A percentile compares a stretch with the other conserved stretches of the same genome.
Conservation (phyloP, 2,113 vertebrate genomes). For the Arvicanthis niloticus region DNA sequence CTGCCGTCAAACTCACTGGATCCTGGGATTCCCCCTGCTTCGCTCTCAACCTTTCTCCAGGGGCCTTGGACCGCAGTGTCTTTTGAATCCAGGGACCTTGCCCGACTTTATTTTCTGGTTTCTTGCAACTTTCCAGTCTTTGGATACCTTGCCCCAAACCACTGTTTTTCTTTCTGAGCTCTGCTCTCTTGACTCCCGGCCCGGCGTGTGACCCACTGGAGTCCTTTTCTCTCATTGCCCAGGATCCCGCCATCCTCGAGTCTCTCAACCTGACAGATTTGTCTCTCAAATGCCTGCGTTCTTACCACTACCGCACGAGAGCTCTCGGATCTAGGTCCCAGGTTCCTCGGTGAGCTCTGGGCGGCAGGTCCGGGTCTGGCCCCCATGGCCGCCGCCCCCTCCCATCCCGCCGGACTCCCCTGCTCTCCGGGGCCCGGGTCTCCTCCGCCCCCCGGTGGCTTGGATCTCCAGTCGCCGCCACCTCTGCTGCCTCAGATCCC, state of each 20-base stretch:
- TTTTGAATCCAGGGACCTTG: neutral
- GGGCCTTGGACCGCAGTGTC: constrained; percentile 18
- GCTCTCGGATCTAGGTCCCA: neutral
- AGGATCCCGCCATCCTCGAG: constrained; percentile 57
- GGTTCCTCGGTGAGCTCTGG: constrained; percentile 60
- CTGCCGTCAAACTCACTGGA: neutral
- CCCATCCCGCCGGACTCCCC: constrained; percentile 63
- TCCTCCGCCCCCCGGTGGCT: constrained; percentile 1
- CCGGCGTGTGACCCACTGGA: constrained; percentile 1
- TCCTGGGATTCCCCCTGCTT: neutral
- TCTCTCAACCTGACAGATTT: constrained; percentile 1
- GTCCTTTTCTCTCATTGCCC: constrained; percentile 55
- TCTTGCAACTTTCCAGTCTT: neutral
- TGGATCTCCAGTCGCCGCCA: constrained; percentile 79
- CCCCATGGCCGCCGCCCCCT: constrained; percentile 69
- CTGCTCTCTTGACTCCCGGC: neutral
- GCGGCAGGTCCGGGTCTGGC: constrained; percentile 37
- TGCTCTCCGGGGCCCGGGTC: constrained; percentile 66
- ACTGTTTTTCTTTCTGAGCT: constrained; percentile 32
- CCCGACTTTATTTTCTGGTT: constrained; percentile 42
- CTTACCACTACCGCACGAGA: neutral
- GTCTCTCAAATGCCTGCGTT: neutral
- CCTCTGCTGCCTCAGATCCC: constrained; percentile 76
- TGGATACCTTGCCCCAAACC: neutral
- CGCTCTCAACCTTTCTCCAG: neutral